Evolutionary conservation across 1,140 invertebrate species (phyloP), one percentile per base, ranked within the genome.

Genomic region (Megalopta genalis): DNA sequence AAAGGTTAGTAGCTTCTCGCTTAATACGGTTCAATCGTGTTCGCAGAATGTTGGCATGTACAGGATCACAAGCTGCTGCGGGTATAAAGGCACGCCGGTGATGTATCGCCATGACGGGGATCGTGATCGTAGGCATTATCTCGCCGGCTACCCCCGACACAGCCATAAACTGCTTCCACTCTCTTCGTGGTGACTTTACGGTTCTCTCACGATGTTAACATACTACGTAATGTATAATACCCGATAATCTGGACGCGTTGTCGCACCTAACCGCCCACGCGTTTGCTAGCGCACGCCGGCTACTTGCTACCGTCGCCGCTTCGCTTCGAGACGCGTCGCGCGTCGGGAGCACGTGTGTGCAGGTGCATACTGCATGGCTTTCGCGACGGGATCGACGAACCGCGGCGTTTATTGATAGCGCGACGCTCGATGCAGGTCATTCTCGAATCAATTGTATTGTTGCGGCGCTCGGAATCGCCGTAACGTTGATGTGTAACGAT

Each of bases 101-200:
- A 81, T 57, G 59, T 66, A 81, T 81, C 32, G 32, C 32, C 32
- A 69, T 76, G 68, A 81, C 68, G 69, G 57, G 66, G 65, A 52
- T 49, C 78, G 32, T 62, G 79, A 82, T 85, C 74, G 32, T 60
- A 32, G 67, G 67, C 72, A 86, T 85, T 87, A 87, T 80, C 84
- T 77, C 25, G 67, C n/a, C 74, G 59, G 21, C 60, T 21, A 62
- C 27, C 54, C 67, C 39, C 60, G 57, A 74, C n/a, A 32, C 60
- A 71, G 72, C 60, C 69, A 86, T 84, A 86, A 86, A 86, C 39
- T 60, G 57, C 14, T 59, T 66, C 54, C n/a, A 57, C 54, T 57
- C 72, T 49, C 74, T 62, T 65, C 54, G 62, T 25, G 54, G 52
- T 23, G 63, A 70, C 52, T 86, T 83, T 86, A 83, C 71, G 75